These are phyloP conservation scores for Urocitellus parryii DNA, from an alignment of 2,113 vertebrate species.

Conservation along the genomic window DNA sequence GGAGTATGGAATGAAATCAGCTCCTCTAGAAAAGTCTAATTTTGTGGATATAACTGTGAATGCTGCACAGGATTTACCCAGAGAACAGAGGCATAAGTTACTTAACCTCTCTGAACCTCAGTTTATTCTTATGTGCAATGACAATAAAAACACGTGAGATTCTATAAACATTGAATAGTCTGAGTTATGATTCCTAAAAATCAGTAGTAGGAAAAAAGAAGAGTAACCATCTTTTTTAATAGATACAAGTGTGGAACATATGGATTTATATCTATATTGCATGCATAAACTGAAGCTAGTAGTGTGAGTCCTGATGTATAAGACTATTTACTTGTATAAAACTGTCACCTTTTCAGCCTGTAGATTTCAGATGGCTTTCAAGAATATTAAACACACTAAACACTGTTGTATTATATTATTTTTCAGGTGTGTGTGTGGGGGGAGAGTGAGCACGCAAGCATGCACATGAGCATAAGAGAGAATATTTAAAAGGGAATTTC, in stretches of 20 bases:
- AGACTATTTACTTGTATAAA: conserved; percentile 48
- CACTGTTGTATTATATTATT: conserved; percentile 66
- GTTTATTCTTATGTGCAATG: conserved; percentile 7
- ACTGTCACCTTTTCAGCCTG: conserved; percentile 53
- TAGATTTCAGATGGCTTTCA: conserved; percentile 81
- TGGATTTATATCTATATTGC: not conserved
- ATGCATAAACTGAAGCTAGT: not conserved
- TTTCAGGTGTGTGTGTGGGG: conserved; percentile 56
- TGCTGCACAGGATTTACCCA: not conserved
- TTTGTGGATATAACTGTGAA: not conserved
- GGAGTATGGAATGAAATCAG: not conserved
- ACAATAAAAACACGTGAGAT: not conserved
- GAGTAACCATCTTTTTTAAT: not conserved
- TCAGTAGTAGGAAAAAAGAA: not conserved
- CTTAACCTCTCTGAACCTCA: not conserved
- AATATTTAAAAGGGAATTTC: conserved; percentile 80
- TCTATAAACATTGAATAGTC: not conserved
- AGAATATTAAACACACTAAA: conserved; percentile 74
- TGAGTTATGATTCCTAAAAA: not conserved
- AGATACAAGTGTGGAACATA: not conserved
- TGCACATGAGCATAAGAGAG: too few relatives aligned
- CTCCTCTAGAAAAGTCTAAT: not conserved
- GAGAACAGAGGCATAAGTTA: not conserved
- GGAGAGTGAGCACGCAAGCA: not conserved
- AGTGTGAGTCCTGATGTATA: not conserved